These are phyloP conservation scores for Gila robusta DNA, from an alignment of 2,797 vertebrate species.

Conservation along the genomic window DNA sequence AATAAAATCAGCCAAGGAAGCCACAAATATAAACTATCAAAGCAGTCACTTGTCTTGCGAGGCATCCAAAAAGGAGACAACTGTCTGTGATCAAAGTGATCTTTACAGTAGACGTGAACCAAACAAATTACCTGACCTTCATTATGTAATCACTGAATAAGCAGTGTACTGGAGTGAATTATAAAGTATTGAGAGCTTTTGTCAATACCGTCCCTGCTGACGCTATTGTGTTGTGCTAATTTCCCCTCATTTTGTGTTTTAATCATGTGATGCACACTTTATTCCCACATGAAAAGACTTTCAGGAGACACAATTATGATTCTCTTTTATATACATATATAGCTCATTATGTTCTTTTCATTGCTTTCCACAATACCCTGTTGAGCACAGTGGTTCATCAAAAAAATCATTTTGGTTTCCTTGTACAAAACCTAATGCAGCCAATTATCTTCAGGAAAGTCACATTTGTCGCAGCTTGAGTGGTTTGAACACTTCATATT, in stretches of 20 bases:
- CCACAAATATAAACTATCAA: neutral
- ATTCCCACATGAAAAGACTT: constrained; percentile 25
- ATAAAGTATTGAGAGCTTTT: constrained; percentile 13
- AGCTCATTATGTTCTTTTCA: constrained; percentile 10
- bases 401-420: constrained; percentile 5
- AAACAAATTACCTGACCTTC: constrained; percentile 42
- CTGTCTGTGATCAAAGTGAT: constrained; percentile 20
- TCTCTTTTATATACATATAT: constrained; percentile 1
- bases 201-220: constrained; percentile 5
- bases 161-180: constrained; percentile 47
- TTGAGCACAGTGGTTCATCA: constrained; percentile 22
- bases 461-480: constrained; percentile 16
- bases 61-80: neutral
- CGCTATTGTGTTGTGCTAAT: neutral
- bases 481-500: constrained; percentile 18
- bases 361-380: constrained; percentile 16
- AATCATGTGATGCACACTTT: constrained; percentile 23
- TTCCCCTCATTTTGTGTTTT: constrained; percentile 28
- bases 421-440: constrained; percentile 34
- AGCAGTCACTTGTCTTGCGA: neutral
- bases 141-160: constrained; percentile 42
- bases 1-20: constrained; percentile 18
- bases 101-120: constrained; percentile 17
- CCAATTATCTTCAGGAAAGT: constrained; percentile 34
- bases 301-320: constrained; percentile 13